phyloP scores from a whole-genome alignment of 2,888 invertebrate genomes.

The Lasius fuliginosus region DNA sequence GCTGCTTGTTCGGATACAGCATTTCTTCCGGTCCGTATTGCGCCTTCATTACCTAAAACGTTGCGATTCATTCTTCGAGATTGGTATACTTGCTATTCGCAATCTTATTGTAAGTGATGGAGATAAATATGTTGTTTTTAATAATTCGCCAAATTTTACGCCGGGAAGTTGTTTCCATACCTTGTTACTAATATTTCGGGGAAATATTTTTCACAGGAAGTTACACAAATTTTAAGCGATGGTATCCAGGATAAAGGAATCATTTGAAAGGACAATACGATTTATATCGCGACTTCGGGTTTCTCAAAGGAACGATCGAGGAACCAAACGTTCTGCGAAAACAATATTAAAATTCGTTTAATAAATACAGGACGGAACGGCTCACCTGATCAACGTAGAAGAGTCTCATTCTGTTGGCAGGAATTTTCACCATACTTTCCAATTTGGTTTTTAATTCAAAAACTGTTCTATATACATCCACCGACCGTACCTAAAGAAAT shows the following conservation, averaged over 20 bases:
- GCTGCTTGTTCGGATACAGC: constrained; percentile 95
- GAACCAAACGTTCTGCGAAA: constrained; percentile 75
- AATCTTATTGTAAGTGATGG: not conserved
- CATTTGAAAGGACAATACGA: not conserved
- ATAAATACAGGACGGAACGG: not conserved
- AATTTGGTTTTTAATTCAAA: constrained; percentile 93
- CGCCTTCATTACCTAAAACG: constrained; percentile 86
- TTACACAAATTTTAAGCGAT: not conserved
- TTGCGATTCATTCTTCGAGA: not conserved
- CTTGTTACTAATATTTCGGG: not conserved
- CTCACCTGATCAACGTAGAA: constrained; percentile 94
- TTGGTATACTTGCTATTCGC: not conserved
- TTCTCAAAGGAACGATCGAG: constrained; percentile 68
- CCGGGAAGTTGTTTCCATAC: not conserved
- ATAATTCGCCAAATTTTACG: not conserved
- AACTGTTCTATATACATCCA: constrained; percentile 90
- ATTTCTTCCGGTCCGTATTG: constrained; percentile 94
- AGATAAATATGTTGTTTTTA: not conserved
- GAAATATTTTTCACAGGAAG: not conserved
- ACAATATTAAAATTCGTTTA: constrained; percentile 33
- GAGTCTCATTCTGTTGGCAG: constrained; percentile 94
- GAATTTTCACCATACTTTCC: constrained; percentile 93
- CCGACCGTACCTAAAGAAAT: constrained; percentile 82
- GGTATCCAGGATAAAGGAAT: constrained; percentile 15
- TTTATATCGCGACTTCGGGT: constrained; percentile 73